phyloP scores from a whole-genome alignment of 2,113 vertebrate species.

The Oncorhynchus mykiss region DNA sequence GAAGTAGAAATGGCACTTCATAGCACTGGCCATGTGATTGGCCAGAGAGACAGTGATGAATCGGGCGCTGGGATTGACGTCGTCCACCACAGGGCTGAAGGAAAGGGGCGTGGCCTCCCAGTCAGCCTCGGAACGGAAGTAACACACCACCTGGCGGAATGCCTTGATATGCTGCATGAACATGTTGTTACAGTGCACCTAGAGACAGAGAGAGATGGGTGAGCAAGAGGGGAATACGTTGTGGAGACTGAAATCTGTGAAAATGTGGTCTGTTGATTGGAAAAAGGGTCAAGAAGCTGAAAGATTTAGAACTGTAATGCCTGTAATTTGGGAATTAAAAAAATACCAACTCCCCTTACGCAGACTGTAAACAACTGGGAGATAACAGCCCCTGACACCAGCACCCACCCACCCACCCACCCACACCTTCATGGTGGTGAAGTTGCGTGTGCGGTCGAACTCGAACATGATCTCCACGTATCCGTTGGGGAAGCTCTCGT shows the following conservation, averaged over 20 bases:
- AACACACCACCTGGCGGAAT: conserved; percentile 91
- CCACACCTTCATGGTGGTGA: conserved; percentile 94
- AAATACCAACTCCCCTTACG: too few species aligned
- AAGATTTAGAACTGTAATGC: too few species aligned
- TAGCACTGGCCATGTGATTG: conserved; percentile 94
- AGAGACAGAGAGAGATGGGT: neutral
- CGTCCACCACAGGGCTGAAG: conserved; percentile 84
- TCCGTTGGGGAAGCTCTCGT: conserved; percentile 82
- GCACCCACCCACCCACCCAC: neutral
- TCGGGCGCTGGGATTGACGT: conserved; percentile 87
- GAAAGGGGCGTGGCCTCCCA: conserved; percentile 84
- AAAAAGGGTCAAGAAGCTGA: too few species aligned
- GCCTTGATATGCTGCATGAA: conserved; percentile 86
- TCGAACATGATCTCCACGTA: conserved; percentile 95
- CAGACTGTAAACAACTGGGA: too few species aligned
- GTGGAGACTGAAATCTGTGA: too few species aligned
- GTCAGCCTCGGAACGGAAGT: conserved; percentile 87
- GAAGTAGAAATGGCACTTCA: conserved; percentile 96
- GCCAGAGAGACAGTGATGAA: conserved; percentile 90
- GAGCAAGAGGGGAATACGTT: too few species aligned
- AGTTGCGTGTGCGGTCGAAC: conserved; percentile 93
- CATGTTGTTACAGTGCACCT: conserved; percentile 94
- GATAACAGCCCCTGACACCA: too few species aligned
- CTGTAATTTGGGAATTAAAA: too few species aligned
- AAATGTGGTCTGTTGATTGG: too few species aligned